Percentiles rank a stretch among this genome's conserved stretches.
Evolutionary conservation across 2,113 vertebrate genomes (phyloP).

Genomic region (Vireo altiloquus): DNA sequence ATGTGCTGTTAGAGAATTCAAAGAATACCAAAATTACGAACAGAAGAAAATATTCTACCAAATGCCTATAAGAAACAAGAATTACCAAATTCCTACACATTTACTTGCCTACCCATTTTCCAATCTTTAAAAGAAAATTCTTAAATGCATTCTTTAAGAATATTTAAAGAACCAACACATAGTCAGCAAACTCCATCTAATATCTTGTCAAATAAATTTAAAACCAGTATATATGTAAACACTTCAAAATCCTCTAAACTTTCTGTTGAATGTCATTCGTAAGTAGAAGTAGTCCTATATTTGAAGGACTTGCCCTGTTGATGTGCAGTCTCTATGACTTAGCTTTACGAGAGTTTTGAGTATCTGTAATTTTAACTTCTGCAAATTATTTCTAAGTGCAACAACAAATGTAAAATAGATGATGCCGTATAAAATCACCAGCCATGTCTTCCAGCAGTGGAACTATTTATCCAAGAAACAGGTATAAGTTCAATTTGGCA

Average conservation of each 20-base stretch:
- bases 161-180: neutral
- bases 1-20: neutral
- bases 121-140: neutral
- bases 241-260: neutral
- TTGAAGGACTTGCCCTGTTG: neutral
- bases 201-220: neutral
- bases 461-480: slow-evolving; percentile 32
- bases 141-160: neutral
- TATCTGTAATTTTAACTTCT: neutral
- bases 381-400: slow-evolving; percentile 33
- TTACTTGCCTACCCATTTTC: neutral
- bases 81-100: neutral
- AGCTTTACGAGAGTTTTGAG: neutral
- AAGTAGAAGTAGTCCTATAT: neutral
- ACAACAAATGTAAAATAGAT: neutral
- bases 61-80: neutral
- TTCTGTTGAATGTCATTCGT: neutral
- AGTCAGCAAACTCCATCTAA: neutral
- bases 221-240: neutral
- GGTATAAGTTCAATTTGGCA: slow-evolving; percentile 20
- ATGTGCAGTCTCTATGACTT: neutral
- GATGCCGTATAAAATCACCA: neutral
- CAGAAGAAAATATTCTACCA: neutral
- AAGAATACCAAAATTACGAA: neutral
- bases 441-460: neutral